Conservation (phyloP, 2,797 vertebrate species). For the Lophotriccus pileatus region DNA sequence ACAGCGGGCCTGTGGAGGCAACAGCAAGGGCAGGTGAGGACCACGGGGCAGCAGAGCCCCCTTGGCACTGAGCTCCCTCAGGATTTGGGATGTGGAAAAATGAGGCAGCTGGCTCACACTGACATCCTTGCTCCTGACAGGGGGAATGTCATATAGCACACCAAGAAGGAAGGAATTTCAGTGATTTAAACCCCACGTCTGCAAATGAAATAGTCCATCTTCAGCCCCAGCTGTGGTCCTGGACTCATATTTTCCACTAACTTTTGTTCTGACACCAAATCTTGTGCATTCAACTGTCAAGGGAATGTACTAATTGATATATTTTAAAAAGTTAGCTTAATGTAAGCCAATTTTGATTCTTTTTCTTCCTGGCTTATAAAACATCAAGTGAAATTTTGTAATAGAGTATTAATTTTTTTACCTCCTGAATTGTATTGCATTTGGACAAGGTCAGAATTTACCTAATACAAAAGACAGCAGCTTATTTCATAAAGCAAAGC, state of each 20-base stretch:
- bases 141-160: neutral
- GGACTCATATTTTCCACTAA: neutral
- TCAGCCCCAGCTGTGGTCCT: fast-evolving
- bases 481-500: neutral
- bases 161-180: neutral
- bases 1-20: conserved; percentile 68
- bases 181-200: neutral
- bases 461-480: neutral
- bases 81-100: neutral
- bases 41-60: fast-evolving
- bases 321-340: neutral
- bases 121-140: fast-evolving
- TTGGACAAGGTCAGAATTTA: neutral
- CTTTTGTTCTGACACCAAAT: neutral
- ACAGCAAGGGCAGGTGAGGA: neutral
- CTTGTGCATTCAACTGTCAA: neutral
- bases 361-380: neutral
- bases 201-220: neutral
- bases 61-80: fast-evolving
- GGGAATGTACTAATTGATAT: neutral
- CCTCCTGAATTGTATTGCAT: neutral
- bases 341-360: neutral
- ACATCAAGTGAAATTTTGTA: neutral
- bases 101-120: fast-evolving
- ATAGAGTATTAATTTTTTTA: neutral